These are phyloP conservation scores for Eupeodes latifasciatus DNA, from an alignment of 2,888 invertebrate species.

Conservation along the genomic window DNA sequence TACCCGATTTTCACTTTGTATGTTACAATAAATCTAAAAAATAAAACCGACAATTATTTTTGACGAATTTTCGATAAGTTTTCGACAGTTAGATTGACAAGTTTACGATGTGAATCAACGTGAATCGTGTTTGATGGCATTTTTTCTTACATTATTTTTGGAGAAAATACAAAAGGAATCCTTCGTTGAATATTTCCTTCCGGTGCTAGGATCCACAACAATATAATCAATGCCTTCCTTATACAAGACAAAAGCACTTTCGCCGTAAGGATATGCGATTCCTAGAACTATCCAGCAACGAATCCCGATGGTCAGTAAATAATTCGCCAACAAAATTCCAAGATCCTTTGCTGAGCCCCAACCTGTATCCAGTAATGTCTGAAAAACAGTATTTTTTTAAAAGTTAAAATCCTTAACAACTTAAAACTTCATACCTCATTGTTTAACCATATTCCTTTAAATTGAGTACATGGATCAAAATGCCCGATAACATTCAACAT, in stretches of 20 bases:
- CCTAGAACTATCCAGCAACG: conserved; percentile 87
- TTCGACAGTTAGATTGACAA: too few species aligned
- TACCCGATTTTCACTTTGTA: conserved; percentile 90
- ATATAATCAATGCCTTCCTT: conserved; percentile 80
- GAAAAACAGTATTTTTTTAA: conserved; percentile 16
- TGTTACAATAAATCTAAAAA: conserved; percentile 93
- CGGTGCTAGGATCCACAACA: conserved; percentile 91
- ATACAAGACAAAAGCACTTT: conserved; percentile 90
- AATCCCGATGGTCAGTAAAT: conserved; percentile 88
- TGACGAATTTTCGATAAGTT: too few species aligned
- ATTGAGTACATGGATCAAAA: conserved; percentile 81
- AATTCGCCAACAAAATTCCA: conserved; percentile 93
- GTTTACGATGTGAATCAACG: too few species aligned
- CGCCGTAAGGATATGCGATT: conserved; percentile 90
- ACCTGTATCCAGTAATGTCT: conserved; percentile 85
- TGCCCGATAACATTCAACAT: conserved; percentile 84
- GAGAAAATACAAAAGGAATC: conserved; percentile 91
- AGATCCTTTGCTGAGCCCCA: conserved; percentile 94
- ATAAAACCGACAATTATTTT: background rate
- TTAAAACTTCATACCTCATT: conserved; percentile 84
- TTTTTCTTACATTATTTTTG: conserved; percentile 88
- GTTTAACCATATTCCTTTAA: conserved; percentile 86
- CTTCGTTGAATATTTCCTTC: conserved; percentile 88
- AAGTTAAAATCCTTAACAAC: background rate
- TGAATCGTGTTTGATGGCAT: too few species aligned